Base-by-base conservation (phyloP, 1,140 invertebrate genomes). In the Neoseiulus cucumeris region DNA sequence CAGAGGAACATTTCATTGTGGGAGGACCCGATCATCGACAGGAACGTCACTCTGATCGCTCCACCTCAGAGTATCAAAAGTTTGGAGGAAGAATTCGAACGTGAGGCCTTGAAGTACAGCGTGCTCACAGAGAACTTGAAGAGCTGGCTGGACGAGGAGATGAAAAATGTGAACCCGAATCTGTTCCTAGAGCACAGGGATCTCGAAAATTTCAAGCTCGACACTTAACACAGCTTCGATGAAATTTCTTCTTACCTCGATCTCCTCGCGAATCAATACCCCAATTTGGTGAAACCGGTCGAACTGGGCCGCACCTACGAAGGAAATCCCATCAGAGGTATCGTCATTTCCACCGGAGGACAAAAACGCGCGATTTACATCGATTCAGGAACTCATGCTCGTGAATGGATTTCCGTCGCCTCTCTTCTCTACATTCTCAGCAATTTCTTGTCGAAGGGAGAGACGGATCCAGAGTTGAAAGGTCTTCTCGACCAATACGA, bases 371-470 rank as follows among this genome's bases (percentile, higher is more conserved):
- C 66, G 9, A 42, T 72, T 25, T 70, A 69, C 64, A 67, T 72
- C 29, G 71, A 72, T 25, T 68, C 65, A 0, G 89, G 88, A 17
- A 89, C 91, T 71, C 91, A 94, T 72, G 89, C 89, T 0, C 75
- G 90, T 33, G 90, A 94, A 78, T 94, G 91, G 90, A 89, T 94
- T 66, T 83, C 87, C 59, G 84, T 87, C 1, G 87, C 90, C 0
- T 85, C 86, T 0, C 85, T 87, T 12, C 84, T 87, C 22, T 92
- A 83, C 73, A 83, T 92, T 20, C 80, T 90, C 30, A 85, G 85
- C 71, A 83, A 89, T 73, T 75, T 93, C 59, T 81, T 85, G 2
- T 69, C 67, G 17, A 69, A 71, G 9, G 75, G 73, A 51, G 68
- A 71, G 12, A 68, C 64, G 2, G 75, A 75, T 64, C 44, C 71